Evolutionary conservation across 2,797 vertebrate genomes (phyloP).

Genomic region (Chiropotes sagulatus): DNA sequence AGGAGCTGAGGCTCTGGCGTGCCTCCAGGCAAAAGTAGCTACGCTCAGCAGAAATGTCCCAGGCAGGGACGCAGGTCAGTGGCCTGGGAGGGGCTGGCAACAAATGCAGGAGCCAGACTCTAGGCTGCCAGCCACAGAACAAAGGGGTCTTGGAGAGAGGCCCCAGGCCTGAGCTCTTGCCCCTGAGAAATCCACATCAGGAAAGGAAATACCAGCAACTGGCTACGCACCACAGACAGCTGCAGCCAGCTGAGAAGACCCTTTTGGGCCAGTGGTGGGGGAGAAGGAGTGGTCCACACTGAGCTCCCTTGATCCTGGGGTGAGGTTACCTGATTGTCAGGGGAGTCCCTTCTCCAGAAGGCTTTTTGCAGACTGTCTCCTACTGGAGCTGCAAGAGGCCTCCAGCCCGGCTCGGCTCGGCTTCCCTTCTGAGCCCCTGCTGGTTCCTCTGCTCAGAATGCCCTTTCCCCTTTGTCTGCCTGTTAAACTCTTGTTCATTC

Average conservation of each 20-base stretch:
- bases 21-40: constrained; percentile 52
- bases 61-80: constrained; percentile 10
- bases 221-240: no score
- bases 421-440: neutral
- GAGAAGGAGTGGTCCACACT: neutral
- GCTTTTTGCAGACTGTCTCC: no score
- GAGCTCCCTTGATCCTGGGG: neutral
- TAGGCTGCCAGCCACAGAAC: constrained; percentile 22
- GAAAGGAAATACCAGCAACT: neutral
- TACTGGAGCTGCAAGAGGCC: neutral
- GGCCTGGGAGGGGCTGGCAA: constrained; percentile 25
- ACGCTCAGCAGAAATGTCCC: constrained; percentile 65
- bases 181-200: neutral
- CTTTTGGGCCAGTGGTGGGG: neutral
- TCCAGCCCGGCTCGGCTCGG: neutral
- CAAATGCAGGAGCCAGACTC: neutral
- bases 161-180: neutral
- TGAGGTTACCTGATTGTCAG: neutral
- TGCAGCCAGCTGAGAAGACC: neutral
- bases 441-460: neutral
- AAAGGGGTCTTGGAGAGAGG: constrained; percentile 54
- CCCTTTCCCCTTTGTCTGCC: neutral
- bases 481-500: neutral
- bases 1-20: neutral
- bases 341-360: neutral